Evolutionary conservation across 37 sponge, comb jelly and placozoan genomes (phyloP).

Genomic region (Amphimedon queenslandica): DNA sequence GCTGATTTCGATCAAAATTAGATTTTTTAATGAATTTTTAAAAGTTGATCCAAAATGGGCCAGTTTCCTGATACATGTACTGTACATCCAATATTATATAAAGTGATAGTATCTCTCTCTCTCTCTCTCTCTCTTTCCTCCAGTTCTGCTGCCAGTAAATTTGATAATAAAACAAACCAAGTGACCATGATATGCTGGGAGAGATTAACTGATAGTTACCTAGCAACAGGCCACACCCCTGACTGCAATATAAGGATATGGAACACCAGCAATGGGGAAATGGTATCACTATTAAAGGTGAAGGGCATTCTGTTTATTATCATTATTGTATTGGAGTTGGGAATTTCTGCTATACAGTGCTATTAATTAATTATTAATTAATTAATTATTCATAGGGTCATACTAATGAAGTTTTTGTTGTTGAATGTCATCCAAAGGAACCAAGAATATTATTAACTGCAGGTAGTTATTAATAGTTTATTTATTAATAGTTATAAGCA

Average conservation of each 20-base stretch:
- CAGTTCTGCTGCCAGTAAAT: neutral
- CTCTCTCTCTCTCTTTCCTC: neutral
- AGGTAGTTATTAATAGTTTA: no score
- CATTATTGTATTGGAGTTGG: neutral
- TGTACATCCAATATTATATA: no score
- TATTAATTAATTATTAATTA: neutral
- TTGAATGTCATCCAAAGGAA: slow-evolving; percentile 71
- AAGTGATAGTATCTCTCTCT: no score
- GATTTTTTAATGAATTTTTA: no score
- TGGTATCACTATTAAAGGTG: slow-evolving; percentile 31
- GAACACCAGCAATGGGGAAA: slow-evolving; percentile 17
- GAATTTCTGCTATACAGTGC: no score
- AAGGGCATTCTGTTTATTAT: neutral
- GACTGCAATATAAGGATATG: slow-evolving; percentile 55
- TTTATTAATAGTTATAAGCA: no score
- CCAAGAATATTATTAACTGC: slow-evolving; percentile 63
- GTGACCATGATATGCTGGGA: slow-evolving; percentile 13
- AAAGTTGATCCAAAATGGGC: no score
- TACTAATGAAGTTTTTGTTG: slow-evolving; percentile 72
- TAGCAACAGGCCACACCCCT: slow-evolving; percentile 66
- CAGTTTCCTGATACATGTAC: no score
- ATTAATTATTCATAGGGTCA: slow-evolving; percentile 44
- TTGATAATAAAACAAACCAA: neutral
- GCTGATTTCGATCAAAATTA: no score
- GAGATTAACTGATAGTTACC: slow-evolving; percentile 56